Evolutionary conservation across 2,888 invertebrate species (phyloP), one percentile per base, ranked within the genome.

Genomic region (Mesorhabditis sp.): DNA sequence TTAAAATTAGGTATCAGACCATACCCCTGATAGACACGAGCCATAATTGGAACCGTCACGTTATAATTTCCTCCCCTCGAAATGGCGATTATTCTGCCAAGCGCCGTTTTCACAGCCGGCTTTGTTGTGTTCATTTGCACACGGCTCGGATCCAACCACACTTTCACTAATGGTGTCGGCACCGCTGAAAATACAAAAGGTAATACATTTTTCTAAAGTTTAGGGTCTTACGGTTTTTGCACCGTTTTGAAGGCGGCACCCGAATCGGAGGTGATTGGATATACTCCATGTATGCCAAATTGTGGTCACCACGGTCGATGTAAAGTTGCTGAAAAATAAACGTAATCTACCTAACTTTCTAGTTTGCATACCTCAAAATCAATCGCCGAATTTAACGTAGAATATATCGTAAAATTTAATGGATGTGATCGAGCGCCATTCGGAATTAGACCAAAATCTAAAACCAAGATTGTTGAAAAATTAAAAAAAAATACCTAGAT

Each of bases 401-500:
- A 92, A 67, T 90, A 89, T 65, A 92, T 89, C 4, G 80, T 75
- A 50, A 84, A 77, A 5, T 72, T 67, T 85, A 89, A 90, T 80
- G 91, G 88, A 78, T 90, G 90, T 6, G 91, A 90, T 67, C 86
- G 86, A 84, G 92, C 91, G 69, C 90, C 87, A 68, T 28, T 4
- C 62, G 58, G 45, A 65, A 13, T 4, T 13, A 28, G 67, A 50
- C 15, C 13, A 50, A 28, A 13, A 7, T 5, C 5, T 65, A 43
- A 66, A 7, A 58, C 43, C 13, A 15, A 66, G n/a, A 6, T 6
- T 45, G n/a, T 66, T 45, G 15, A 15, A 66, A 15, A 13, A 63
- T 10, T 15, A 89, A 72, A 92, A 90, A 45, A 93, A 93, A 87
- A 94, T 93, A 87, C 94, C 92, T 45, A 94, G 88, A 71, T 91